A percentile compares a stretch with the other conserved stretches of the same genome.
Conservation (phyloP, 2,888 invertebrate species). For the Halictus ligatus region DNA sequence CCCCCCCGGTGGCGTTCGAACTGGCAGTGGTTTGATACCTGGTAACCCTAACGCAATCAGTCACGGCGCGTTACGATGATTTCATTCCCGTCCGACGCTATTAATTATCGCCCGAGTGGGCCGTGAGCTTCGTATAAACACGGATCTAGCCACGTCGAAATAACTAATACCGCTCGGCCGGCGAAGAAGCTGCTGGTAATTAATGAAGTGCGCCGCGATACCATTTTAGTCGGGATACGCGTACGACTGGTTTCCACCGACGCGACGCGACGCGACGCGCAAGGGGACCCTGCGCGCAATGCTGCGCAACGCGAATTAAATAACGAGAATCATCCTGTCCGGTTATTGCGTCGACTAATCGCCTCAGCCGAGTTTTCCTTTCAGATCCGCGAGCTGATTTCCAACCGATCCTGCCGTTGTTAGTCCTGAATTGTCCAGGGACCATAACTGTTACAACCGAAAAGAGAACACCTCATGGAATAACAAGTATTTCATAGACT, state of each 20-base stretch:
- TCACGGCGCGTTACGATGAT: slow-evolving; percentile 72
- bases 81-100: slow-evolving; percentile 67
- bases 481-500: too few relatives aligned
- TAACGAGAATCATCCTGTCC: slow-evolving; percentile 24
- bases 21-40: slow-evolving; percentile 59
- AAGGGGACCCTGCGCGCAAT: slow-evolving; percentile 17
- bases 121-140: slow-evolving; percentile 58
- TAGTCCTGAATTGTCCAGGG: background rate
- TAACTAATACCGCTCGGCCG: slow-evolving; percentile 64
- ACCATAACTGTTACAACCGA: too few relatives aligned
- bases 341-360: slow-evolving; percentile 7
- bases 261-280: background rate
- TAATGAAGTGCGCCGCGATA: slow-evolving; percentile 60
- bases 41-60: slow-evolving; percentile 68
- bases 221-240: slow-evolving; percentile 58
- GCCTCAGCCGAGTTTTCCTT: background rate
- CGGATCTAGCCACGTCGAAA: slow-evolving; percentile 64
- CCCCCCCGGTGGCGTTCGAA: slow-evolving; percentile 38
- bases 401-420: background rate
- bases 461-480: too few relatives aligned
- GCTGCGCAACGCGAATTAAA: slow-evolving; percentile 33
- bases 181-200: slow-evolving; percentile 58
- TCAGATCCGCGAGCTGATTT: background rate
- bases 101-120: slow-evolving; percentile 66
- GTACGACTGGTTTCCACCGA: slow-evolving; percentile 57